Evolutionary conservation across 2,113 vertebrate species (phyloP), one percentile per base, ranked within the genome.

Genomic region (Cercopithecus mona): DNA sequence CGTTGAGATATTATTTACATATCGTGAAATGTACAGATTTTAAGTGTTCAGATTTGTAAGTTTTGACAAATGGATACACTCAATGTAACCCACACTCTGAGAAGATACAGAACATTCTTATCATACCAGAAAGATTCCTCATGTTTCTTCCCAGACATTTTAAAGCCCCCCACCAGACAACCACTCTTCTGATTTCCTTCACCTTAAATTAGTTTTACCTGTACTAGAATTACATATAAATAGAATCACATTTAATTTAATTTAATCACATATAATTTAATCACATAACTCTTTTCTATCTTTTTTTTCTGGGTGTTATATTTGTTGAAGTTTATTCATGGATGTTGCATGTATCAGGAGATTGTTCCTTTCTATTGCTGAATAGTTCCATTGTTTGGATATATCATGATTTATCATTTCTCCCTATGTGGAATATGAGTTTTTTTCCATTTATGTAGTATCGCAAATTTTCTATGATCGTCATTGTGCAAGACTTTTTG

Each of bases 401-500:
- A 12, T 30, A 38, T 6, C 3, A 66, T 3, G 20, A 40, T 75
- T 83, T 59, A n/a, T 32, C 9, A 8, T 78, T 89, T 83, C 35
- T 88, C 38, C 35, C 32, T 0, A 59, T 83, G 59, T 89, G 35
- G 25, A 40, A 48, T 64, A 66, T 75, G 87, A 92, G 57, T 84
- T 90, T 84, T 84, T 92, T 91, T 87, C 20, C 52, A 61, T 94
- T 79, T 95, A 80, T 84, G 30, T 87, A 25, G n/a, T 75, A 72
- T 75, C 57, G 50, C 70, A 85, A 93, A 48, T 57, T 81, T 48
- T 3, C 18, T 50, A 22, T 73, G 81, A 84, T 78, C 25, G 59
- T 88, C 12, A 64, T 73, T 40, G 75, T 93, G n/a, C 32, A 68
- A 35, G 30, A 18, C 8, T 85, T 93, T 82, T 43, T 38, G 22